phyloP scores from a whole-genome alignment of 92 coral and sea anemone genomes.

The Heliopora coerulea region DNA sequence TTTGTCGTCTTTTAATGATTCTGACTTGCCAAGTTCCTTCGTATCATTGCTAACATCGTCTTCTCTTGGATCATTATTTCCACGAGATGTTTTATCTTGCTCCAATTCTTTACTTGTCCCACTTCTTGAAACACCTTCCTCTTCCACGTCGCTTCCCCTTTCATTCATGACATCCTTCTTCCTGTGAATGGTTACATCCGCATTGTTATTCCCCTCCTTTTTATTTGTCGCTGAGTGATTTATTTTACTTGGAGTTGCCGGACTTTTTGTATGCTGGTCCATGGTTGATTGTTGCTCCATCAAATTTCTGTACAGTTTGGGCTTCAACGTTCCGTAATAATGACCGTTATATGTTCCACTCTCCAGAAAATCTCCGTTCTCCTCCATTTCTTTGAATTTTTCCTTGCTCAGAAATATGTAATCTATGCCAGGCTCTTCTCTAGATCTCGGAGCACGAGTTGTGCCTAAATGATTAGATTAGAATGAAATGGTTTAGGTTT shows the following conservation, averaged over 20 bases:
- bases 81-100: neutral
- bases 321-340: conserved; percentile 36
- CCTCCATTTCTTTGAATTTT: conserved; percentile 35
- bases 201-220: neutral
- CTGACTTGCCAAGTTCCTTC: neutral
- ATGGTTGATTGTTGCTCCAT: neutral
- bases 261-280: neutral
- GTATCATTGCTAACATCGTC: neutral
- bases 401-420: conserved; percentile 27
- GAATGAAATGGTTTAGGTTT: neutral
- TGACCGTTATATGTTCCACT: conserved; percentile 37
- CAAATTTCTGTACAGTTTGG: neutral
- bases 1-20: neutral
- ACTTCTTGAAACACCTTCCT: neutral
- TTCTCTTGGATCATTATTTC: neutral
- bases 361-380: conserved; percentile 32
- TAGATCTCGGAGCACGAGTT: conserved; percentile 29
- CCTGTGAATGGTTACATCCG: conserved; percentile 3
- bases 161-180: neutral
- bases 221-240: neutral
- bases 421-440: conserved; percentile 40
- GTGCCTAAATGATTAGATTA: conserved; percentile 7
- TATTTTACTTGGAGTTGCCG: too few species aligned
- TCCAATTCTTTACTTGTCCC: neutral
- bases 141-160: neutral